Evolutionary conservation across 2,888 invertebrate species (phyloP), one percentile per base, ranked within the genome.

Genomic region (Pasiphila rectangulata): DNA sequence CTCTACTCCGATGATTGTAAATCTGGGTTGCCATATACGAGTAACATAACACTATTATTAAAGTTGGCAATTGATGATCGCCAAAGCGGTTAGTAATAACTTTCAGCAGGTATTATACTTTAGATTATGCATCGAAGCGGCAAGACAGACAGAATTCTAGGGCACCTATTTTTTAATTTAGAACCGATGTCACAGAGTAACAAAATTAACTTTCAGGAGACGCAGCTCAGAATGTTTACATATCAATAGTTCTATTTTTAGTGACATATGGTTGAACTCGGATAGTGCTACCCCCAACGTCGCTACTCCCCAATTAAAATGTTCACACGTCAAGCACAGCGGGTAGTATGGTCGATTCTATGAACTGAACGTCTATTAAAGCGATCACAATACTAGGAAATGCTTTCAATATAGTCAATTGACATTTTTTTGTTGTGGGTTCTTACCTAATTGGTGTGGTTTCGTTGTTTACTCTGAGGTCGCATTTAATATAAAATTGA

Each of bases 311-410:
- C 83, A 86, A 87, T 86, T 87, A 86, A 83, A 84, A 72, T 79
- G 80, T 86, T 86, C 87, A 86, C 87, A 87, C 87, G 77, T 86
- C 72, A 61, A 46, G 57, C 84, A 40, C 84, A 69, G 83, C 82
- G 82, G 85, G 84, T 69, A 62, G 36, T 41, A 38, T 51, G 57
- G 56, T 45, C 53, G 35, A 53, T 61, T 58, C 61, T 63, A 51
- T 63, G 63, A 61, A 65, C 51, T 52, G 57, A 66, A 67, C 58
- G 55, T 61, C 57, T 64, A 68, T 64, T 54, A 65, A 56, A 51
- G 63, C 53, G 51, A 38, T 36, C 49, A 51, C 57, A 56, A 63
- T 67, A 59, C 59, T 64, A 61, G 66, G 51, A 51, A 63, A 56
- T 37, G 39, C 35, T 55, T 64, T 67, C 61, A 65, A 67, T 69